Evolutionary conservation across 2,113 vertebrate genomes (phyloP).

Genomic region (Poeciliopsis occidentalis): DNA sequence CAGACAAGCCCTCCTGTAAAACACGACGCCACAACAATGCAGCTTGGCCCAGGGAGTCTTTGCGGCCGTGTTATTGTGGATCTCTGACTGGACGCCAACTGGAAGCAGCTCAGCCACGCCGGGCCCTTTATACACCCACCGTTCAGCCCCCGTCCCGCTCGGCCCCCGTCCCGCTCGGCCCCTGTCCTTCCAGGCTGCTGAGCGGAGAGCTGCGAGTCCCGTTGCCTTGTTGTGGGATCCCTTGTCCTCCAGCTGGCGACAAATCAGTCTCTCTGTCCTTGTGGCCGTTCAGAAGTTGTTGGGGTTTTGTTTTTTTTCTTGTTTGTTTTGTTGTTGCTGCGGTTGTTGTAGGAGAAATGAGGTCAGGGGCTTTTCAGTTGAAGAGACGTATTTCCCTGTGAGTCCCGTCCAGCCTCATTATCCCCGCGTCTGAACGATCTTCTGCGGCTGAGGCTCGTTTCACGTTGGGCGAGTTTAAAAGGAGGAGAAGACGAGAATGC

Average conservation of each 20-base stretch:
- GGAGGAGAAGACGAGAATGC: neutral
- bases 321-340: constrained; percentile 62
- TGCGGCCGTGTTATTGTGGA: constrained; percentile 48
- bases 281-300: constrained; percentile 60
- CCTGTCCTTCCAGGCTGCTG: constrained; percentile 22
- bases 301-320: no score
- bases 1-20: constrained; percentile 40
- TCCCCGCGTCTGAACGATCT: constrained; percentile 3
- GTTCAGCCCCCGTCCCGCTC: neutral
- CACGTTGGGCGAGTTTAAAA: constrained; percentile 6
- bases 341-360: constrained; percentile 59
- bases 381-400: constrained; percentile 25
- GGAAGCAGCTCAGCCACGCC: constrained; percentile 41
- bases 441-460: neutral
- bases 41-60: constrained; percentile 58
- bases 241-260: constrained; percentile 49
- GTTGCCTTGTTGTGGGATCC: constrained; percentile 55
- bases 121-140: neutral
- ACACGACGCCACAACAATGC: constrained; percentile 66
- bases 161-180: constrained; percentile 5
- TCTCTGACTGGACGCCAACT: constrained; percentile 54
- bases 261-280: constrained; percentile 28
- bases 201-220: constrained; percentile 25
- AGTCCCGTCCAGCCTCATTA: constrained; percentile 16
- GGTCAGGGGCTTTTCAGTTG: constrained; percentile 51